These are phyloP conservation scores for Redunca redunca DNA, from an alignment of 2,113 vertebrate genomes.

Conservation along the genomic window DNA sequence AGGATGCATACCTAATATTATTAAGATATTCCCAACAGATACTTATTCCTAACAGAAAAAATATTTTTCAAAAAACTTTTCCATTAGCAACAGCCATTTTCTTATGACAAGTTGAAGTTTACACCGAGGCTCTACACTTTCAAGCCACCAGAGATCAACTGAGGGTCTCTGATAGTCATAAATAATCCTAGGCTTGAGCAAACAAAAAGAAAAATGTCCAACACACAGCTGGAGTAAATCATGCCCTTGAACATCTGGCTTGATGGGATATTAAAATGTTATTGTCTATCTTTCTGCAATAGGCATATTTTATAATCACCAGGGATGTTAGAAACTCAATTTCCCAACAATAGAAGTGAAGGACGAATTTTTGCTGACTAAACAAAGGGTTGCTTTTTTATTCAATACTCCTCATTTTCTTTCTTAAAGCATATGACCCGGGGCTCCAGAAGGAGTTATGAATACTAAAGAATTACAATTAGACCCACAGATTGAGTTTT, in stretches of 20 bases:
- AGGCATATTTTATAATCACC: neutral
- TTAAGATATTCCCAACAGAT: neutral
- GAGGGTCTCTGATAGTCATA: neutral
- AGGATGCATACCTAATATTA: neutral
- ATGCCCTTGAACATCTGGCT: neutral
- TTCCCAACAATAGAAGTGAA: neutral
- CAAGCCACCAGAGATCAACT: neutral
- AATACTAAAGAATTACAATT: neutral
- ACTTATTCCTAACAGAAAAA: neutral
- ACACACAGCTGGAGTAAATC: neutral
- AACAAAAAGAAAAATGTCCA: neutral
- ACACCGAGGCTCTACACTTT: neutral
- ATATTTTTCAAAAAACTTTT: neutral
- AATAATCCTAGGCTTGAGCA: neutral
- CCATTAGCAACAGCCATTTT: neutral
- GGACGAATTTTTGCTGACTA: neutral
- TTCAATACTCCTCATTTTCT: neutral
- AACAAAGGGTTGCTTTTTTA: neutral
- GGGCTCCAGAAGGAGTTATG: neutral
- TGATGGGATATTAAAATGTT: neutral
- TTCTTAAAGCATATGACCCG: neutral
- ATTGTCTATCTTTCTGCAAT: neutral
- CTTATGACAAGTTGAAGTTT: neutral
- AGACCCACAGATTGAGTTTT: neutral
- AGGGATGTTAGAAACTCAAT: neutral